Evolutionary conservation across 2,797 vertebrate genomes (phyloP), one percentile per base, ranked within the genome.

Genomic region (Sebastes umbrosus): DNA sequence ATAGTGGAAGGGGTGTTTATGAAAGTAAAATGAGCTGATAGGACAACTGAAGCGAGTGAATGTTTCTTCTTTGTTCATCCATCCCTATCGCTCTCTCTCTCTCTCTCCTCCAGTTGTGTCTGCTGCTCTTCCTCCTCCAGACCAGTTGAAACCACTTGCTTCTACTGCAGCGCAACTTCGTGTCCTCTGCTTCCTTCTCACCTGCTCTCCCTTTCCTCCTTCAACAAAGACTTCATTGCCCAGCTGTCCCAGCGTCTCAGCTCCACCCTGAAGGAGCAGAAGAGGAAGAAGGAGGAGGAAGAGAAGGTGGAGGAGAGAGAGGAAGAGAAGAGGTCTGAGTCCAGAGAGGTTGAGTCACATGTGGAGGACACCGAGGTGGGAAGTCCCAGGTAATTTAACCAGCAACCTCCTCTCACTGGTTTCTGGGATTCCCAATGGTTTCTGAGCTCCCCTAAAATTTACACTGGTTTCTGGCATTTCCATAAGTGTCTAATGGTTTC

Each of bases 171-270:
- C 7, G 12, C 85, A 22, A 4, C 85, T 79, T 77, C 67, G 34
- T 89, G 66, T 72, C 92, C 85, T 12, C 78, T 84, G 1, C 87
- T 92, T 25, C 80, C 93, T 5, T 4, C 86, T 69, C 66, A 55
- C 14, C 84, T 92, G 22, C 57, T 88, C 64, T 85, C 84, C 67
- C 94, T 97, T 90, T 96, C 96, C 84, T 94, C 93, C 88, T 94
- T 94, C 85, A 96, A 97, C 93, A 93, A 96, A 84, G 96, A 97
- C 91, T 98, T 99, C 85, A 92, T 94, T 63, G 90, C 96, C 65
- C 95, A 96, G 86, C 95, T 99, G 79, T 97, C 96, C 79, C 90
- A 92, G 9, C 93, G 82, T 3, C 96, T 99, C 90, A 80, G 91
- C 60, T 95, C 94, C 72, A 88, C 93, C 39, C 71, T 95, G 8